These are phyloP conservation scores for chimpanzee (Pan troglodytes) DNA, from an alignment of 2,113 vertebrate genomes.

Conservation along the genomic window NHGRI_mPanTro3-v2.1_pri NC_072402.2:73681501-73682000, in stretches of 20 bases:
- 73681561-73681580: conserved; percentile 47
- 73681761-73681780: not conserved
- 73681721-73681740: not conserved
- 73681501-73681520: not conserved
- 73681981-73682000: not conserved
- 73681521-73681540: not conserved
- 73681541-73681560: not conserved
- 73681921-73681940: not conserved
- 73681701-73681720: not conserved
- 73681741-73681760: not conserved
- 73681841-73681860: not conserved
- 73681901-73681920: not conserved
- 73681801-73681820: not conserved
- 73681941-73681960: not conserved
- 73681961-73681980: not conserved
- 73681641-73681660: not conserved
- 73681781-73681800: not conserved
- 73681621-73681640: not conserved
- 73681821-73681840: not conserved
- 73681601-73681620: conserved; percentile 28
- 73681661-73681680: not conserved
- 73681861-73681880: not conserved
- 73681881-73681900: conserved; percentile 10
- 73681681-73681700: not conserved
- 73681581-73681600: not conserved